phyloP scores from a whole-genome alignment of 2,113 vertebrate species.

The Conger conger region DNA sequence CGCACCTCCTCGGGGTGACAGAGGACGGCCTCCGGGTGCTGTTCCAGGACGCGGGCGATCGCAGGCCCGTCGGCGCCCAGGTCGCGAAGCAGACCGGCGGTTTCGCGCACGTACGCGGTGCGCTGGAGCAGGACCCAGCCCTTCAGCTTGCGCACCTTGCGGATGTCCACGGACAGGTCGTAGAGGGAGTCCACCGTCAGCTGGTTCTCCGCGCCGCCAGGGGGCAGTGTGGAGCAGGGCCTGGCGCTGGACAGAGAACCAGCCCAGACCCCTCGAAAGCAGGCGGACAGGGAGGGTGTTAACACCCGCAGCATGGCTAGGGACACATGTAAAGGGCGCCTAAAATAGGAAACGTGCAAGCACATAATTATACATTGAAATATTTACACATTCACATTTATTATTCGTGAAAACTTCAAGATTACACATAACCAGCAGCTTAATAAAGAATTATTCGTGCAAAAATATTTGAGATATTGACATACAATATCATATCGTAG shows the following conservation, averaged over 20 bases:
- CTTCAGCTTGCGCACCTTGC: slow-evolving; percentile 81
- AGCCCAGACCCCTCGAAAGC: slow-evolving; percentile 34
- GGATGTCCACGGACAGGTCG: slow-evolving; percentile 78
- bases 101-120: slow-evolving; percentile 75
- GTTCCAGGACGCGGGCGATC: slow-evolving; percentile 75
- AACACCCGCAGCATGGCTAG: slow-evolving; percentile 62
- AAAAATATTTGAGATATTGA: no score
- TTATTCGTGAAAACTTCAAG: background rate
- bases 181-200: slow-evolving; percentile 72
- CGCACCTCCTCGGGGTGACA: slow-evolving; percentile 72
- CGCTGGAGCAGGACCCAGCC: slow-evolving; percentile 82
- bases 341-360: background rate
- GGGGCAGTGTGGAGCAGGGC: slow-evolving; percentile 37
- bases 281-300: slow-evolving; percentile 47
- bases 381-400: background rate
- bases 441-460: no score
- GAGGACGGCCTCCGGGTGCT: slow-evolving; percentile 83
- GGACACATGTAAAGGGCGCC: slow-evolving; percentile 5
- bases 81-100: slow-evolving; percentile 70
- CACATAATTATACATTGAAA: background rate
- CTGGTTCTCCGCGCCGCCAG: slow-evolving; percentile 70
- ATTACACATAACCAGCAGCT: no score
- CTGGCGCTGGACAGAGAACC: slow-evolving; percentile 35
- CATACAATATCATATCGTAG: no score
- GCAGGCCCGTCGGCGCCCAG: slow-evolving; percentile 72